Percentiles rank a stretch among this genome's conserved stretches.
Evolutionary conservation across 2,888 invertebrate genomes (phyloP).

Genomic region (Drymonia ruficornis): DNA sequence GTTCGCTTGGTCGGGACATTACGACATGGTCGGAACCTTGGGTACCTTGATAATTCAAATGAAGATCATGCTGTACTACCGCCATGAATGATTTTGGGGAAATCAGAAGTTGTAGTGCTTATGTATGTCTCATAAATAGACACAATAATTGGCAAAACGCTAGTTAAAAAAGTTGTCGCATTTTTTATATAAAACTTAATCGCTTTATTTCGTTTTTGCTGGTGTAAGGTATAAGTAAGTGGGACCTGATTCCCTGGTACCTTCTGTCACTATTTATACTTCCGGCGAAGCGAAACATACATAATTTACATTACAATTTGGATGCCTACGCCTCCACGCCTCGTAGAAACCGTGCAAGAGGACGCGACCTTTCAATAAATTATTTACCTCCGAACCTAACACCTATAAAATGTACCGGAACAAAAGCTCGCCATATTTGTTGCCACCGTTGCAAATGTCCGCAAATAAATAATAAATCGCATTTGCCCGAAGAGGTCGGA

Average conservation of each 20-base stretch:
- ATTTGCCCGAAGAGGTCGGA: conserved; percentile 49
- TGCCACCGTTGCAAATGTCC: conserved; percentile 51
- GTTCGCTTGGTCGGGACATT: neutral
- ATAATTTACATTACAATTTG: conserved; percentile 42
- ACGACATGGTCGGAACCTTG: neutral
- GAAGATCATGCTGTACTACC: neutral
- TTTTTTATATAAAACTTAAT: no score
- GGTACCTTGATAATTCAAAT: neutral
- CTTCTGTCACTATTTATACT: neutral
- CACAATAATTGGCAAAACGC: no score
- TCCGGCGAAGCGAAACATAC: conserved; percentile 18
- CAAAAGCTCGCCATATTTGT: conserved; percentile 44
- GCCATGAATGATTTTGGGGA: neutral
- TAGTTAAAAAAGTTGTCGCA: no score
- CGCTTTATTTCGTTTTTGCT: neutral
- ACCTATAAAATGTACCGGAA: conserved; percentile 41
- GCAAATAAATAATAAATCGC: conserved; percentile 57
- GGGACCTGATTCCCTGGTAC: no score
- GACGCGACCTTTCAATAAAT: conserved; percentile 41
- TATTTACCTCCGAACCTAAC: conserved; percentile 44
- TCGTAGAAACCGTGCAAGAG: conserved; percentile 32
- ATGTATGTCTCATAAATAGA: no score
- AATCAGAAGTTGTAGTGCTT: neutral
- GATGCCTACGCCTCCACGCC: conserved; percentile 17
- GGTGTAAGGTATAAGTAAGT: no score